Evolutionary conservation across 1,140 invertebrate species (phyloP).

Genomic region (Hermetia illucens): DNA sequence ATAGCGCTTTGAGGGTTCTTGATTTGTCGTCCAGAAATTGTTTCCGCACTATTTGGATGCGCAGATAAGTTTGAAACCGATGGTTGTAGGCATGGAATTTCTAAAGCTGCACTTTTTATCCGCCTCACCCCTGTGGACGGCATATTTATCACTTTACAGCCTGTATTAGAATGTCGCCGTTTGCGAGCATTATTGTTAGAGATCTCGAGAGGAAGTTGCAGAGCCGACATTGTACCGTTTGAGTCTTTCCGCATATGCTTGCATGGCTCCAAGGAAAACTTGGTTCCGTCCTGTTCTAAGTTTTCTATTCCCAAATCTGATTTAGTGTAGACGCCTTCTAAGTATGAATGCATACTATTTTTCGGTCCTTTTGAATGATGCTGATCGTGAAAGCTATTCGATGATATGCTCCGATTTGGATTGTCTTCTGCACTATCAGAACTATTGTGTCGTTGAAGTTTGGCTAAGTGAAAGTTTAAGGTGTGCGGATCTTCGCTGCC

Average conservation of each 20-base stretch:
- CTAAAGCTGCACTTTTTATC: constrained; percentile 49
- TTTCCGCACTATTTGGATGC: constrained; percentile 51
- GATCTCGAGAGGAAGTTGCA: constrained; percentile 34
- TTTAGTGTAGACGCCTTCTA: constrained; percentile 28
- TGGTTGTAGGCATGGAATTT: constrained; percentile 47
- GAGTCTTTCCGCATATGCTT: constrained; percentile 37
- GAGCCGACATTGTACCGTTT: constrained; percentile 42
- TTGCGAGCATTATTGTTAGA: constrained; percentile 12
- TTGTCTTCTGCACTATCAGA: background rate
- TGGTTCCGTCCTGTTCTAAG: constrained; percentile 3
- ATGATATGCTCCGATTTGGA: no score
- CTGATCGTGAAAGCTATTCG: no score
- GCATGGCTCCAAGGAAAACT: background rate
- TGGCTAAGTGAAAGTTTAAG: no score
- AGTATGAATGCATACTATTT: no score
- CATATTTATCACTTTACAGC: constrained; percentile 2
- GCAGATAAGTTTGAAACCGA: constrained; percentile 43
- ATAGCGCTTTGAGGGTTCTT: constrained; percentile 43
- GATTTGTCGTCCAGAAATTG: constrained; percentile 43
- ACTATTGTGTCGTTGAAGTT: background rate
- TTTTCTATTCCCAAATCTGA: constrained; percentile 27
- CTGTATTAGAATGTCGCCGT: constrained; percentile 47
- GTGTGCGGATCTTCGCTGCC: no score
- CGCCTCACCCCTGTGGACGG: constrained; percentile 32
- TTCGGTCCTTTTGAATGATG: no score